Base-by-base conservation (phyloP, 2,797 vertebrate genomes). In the Hyperoplus immaculatus region DNA sequence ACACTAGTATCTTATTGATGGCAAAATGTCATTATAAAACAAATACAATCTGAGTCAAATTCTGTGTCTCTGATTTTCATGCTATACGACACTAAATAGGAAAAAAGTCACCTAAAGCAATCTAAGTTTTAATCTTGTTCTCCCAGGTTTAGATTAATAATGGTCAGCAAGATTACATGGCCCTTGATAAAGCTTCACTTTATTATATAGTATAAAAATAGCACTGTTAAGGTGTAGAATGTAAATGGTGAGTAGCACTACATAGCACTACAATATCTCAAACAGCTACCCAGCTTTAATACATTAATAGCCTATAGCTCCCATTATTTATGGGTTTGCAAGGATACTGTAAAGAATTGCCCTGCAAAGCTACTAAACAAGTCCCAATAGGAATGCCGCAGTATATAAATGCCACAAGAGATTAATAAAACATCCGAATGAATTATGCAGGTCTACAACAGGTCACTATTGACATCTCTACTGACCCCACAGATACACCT, bases 241-340 rank as follows among this genome's bases (percentile, higher is more conserved):
- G n/a, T 66, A 70, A 65, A 47, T 45, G 6, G 36, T 72, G 72
- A 79, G 38, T 14, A 21, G 21, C 21, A 21, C 21, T 21, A 21
- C 21, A 59, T 18, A 55, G 75, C 45, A 72, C 18, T 3, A 39
- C 12, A 18, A 65, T 50, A 38, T 66, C 41, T 75, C 46, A 43
- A 74, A 61, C 50, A 58, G 15, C 47, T 15, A 12, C 39, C 16
- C 41, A 63, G 18, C 21, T 78, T 80, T 51, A 70, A 80, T 58
- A 39, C 53, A 62, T 53, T 50, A 53, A 55, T 64, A 45, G 16
- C 57, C 59, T 80, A 51, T 46, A 66, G 63, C 71, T 60, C 21
- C 60, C 53, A 65, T 60, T 59, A 55, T 50, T 65, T 71, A 45
- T 18, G 39, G 9, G 5, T 41, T 15, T 69, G 41, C 54, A 47